phyloP scores from a whole-genome alignment of 1,140 invertebrate genomes.

The Acarapis woodi region DNA sequence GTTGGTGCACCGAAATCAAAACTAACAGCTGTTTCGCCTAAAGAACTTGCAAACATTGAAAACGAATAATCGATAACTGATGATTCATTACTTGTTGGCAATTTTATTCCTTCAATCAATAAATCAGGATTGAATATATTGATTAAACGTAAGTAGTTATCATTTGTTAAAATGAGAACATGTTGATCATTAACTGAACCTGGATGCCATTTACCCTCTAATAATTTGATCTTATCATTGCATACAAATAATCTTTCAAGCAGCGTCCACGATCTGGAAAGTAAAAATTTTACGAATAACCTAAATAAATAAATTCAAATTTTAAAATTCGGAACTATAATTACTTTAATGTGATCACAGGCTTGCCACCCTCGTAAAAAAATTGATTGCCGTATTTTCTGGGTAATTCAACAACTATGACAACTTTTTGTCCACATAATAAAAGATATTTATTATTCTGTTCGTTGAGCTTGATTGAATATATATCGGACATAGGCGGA shows the following conservation, averaged over 20 bases:
- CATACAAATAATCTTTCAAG: constrained; percentile 17
- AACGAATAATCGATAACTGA: constrained; percentile 9
- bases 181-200: constrained; percentile 36
- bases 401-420: constrained; percentile 18
- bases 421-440: constrained; percentile 17
- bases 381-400: constrained; percentile 13
- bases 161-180: constrained; percentile 41
- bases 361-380: constrained; percentile 3
- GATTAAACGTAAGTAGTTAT: constrained; percentile 40
- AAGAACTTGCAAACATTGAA: constrained; percentile 19
- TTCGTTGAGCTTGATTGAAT: constrained; percentile 15
- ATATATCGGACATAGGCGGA: constrained; percentile 16
- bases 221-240: constrained; percentile 14
- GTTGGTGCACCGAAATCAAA: constrained; percentile 39
- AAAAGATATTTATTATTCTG: constrained; percentile 15
- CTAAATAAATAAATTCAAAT: not conserved
- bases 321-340: not conserved
- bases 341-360: not conserved
- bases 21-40: constrained; percentile 48
- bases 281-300: not conserved
- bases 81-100: constrained; percentile 10
- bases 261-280: constrained; percentile 12
- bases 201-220: constrained; percentile 45
- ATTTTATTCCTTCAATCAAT: constrained; percentile 15
- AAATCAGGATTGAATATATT: constrained; percentile 14